Conservation (phyloP, 2,113 vertebrate genomes). For the Aix galericulata region DNA sequence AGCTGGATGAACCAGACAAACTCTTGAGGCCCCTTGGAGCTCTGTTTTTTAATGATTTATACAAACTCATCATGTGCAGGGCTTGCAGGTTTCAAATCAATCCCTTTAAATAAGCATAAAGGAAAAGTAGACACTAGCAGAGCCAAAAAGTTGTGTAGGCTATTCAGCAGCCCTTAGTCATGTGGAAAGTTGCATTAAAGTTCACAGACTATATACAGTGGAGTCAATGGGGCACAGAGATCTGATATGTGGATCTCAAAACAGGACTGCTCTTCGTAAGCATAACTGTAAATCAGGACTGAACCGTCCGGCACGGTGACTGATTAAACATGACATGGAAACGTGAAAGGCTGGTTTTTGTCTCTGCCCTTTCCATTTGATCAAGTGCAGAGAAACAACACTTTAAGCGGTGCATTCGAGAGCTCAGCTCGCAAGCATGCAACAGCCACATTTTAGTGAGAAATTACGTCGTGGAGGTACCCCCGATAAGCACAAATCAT, state of each 20-base stretch:
- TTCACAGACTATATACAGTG: slow-evolving; percentile 63
- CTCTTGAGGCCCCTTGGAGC: slow-evolving; percentile 3
- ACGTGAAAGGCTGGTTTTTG: slow-evolving; percentile 43
- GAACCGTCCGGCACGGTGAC: slow-evolving; percentile 39
- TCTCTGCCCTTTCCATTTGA: slow-evolving; percentile 38
- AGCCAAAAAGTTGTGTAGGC: slow-evolving; percentile 55
- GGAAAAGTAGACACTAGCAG: slow-evolving; percentile 58
- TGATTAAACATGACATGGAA: slow-evolving; percentile 61
- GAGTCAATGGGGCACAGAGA: slow-evolving; percentile 70
- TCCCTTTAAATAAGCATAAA: slow-evolving; percentile 59
- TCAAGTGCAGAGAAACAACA: slow-evolving; percentile 43
- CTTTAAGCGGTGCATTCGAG: slow-evolving; percentile 36
- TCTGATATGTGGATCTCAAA: slow-evolving; percentile 63
- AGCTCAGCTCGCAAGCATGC: neutral
- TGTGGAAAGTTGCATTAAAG: slow-evolving; percentile 64
- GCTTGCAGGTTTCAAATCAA: slow-evolving; percentile 56
- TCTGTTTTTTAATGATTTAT: slow-evolving; percentile 23
- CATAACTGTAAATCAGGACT: slow-evolving; percentile 65
- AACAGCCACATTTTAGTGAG: neutral
- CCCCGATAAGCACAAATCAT: slow-evolving; percentile 9
- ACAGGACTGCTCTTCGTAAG: slow-evolving; percentile 59
- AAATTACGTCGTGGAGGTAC: neutral
- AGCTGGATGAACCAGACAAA: slow-evolving; percentile 13
- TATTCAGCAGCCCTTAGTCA: slow-evolving; percentile 69
- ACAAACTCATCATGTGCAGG: slow-evolving; percentile 38